A percentile compares a stretch with the other conserved stretches of the same genome.
Evolutionary conservation across 2,797 vertebrate genomes (phyloP).

Genomic region (Fringilla coelebs): DNA sequence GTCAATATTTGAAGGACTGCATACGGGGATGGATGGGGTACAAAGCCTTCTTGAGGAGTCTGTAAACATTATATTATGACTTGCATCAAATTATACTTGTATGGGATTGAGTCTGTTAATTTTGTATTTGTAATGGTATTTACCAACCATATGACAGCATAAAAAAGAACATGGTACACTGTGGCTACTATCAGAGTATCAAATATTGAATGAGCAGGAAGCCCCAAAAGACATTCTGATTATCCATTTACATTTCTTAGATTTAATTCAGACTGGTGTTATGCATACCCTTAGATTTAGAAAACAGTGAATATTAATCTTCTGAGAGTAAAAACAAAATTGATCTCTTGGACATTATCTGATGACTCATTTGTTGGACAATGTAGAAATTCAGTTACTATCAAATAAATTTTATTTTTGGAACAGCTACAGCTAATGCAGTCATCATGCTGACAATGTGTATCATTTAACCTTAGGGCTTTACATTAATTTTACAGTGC

Average conservation of each 20-base stretch:
- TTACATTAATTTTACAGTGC: slow-evolving; percentile 32
- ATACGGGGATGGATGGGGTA: neutral
- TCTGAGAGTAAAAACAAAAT: slow-evolving; percentile 44
- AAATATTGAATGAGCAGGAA: slow-evolving; percentile 34
- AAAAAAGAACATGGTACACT: neutral
- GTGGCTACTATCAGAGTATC: neutral
- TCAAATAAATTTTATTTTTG: slow-evolving; percentile 50
- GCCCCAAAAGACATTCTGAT: neutral
- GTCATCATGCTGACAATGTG: slow-evolving; percentile 32
- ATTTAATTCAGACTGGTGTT: slow-evolving; percentile 3
- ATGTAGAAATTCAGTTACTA: slow-evolving; percentile 38
- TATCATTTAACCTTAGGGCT: slow-evolving; percentile 29
- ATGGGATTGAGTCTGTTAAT: neutral
- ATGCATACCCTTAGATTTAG: neutral
- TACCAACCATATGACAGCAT: neutral
- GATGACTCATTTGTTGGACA: slow-evolving; percentile 51
- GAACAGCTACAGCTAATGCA: slow-evolving; percentile 34
- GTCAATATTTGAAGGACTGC: neutral
- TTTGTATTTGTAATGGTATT: slow-evolving; percentile 3
- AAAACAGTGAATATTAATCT: slow-evolving; percentile 47
- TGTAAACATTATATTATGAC: neutral
- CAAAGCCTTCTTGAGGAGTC: neutral
- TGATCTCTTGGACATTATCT: slow-evolving; percentile 38
- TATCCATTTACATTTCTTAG: neutral
- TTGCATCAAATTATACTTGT: neutral